phyloP scores from a whole-genome alignment of 2,888 invertebrate genomes.

The Thymelicus acteon region DNA sequence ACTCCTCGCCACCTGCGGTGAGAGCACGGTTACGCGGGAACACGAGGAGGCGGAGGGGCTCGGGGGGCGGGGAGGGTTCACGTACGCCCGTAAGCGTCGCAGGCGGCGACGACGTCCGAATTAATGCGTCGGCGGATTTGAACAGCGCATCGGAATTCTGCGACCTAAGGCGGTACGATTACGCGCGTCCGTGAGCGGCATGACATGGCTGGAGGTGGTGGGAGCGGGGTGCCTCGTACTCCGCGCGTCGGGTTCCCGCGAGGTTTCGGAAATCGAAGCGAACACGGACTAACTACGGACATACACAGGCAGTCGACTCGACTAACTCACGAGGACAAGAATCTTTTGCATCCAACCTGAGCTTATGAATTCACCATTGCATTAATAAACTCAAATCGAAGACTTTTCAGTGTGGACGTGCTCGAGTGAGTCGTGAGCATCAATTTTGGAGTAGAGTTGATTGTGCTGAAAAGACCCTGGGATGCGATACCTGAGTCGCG shows the following conservation, averaged over 20 bases:
- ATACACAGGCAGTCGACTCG: slow-evolving; percentile 43
- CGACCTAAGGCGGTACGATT: slow-evolving; percentile 61
- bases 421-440: neutral
- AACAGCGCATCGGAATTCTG: slow-evolving; percentile 61
- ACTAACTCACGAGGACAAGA: slow-evolving; percentile 15
- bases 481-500: slow-evolving; percentile 43
- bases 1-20: slow-evolving; percentile 81
- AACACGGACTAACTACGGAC: slow-evolving; percentile 76
- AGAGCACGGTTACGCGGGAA: slow-evolving; percentile 86
- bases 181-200: slow-evolving; percentile 75
- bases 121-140: slow-evolving; percentile 63
- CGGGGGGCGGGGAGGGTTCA: slow-evolving; percentile 53
- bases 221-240: slow-evolving; percentile 71
- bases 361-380: slow-evolving; percentile 5
- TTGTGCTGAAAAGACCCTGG: neutral
- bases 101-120: slow-evolving; percentile 55
- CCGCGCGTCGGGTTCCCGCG: slow-evolving; percentile 52
- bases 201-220: slow-evolving; percentile 56
- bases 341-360: slow-evolving; percentile 23
- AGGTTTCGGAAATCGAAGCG: slow-evolving; percentile 61
- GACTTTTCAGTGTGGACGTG: slow-evolving; percentile 4
- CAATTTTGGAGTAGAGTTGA: neutral
- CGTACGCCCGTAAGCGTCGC: slow-evolving; percentile 68
- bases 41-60: slow-evolving; percentile 90
- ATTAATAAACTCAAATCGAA: slow-evolving; percentile 27